Base-by-base conservation (phyloP, 2,888 invertebrate genomes). In the Exocentrus adspersus region DNA sequence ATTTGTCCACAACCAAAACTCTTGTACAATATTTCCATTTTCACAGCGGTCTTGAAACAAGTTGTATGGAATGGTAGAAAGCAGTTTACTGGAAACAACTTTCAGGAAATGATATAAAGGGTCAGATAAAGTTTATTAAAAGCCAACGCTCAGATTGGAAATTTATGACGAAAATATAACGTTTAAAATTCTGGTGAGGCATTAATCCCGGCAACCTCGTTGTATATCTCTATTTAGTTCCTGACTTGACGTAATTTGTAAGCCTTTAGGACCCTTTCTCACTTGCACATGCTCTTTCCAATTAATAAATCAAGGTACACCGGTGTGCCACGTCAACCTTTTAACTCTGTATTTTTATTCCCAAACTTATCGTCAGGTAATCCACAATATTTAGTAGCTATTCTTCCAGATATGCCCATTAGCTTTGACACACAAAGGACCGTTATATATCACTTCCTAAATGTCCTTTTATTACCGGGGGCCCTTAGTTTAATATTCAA, bases 361-460 rank as follows among this genome's bases (percentile, higher is more conserved):
- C 71, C 66, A 59, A 71, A 72, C 69, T 71, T 71, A 76, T 73
- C 75, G 71, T 69, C 71, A 72, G 72, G 72, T 77, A 75, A 77
- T 77, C 72, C 75, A 71, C 68, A 69, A 74, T 74, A 71, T 74
- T 76, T 74, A 71, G 69, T 74, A 65, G 69, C 69, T 57, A 69
- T 74, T 73, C 71, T 70, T 71, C 68, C 63, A 66, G 71, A 74
- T 72, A 68, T 64, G 64, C 66, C 73, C 72, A 70, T 75, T 77
- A 60, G 60, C 51, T 69, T 62, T 64, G 64, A 57, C 57, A 68
- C 68, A 71, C 72, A 74, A 74, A 74, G 72, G 71, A 73, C 71
- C 70, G 71, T 75, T 75, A 74, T 74, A 73, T 69, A 74, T 76
- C 69, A 72, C 72, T 71, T 71, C 69, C 72, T 71, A 75, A 76